Percentiles rank a stretch among this genome's conserved stretches.
Evolutionary conservation across 2,888 invertebrate species (phyloP).

Genomic region (Drosophila buzzatii): DNA sequence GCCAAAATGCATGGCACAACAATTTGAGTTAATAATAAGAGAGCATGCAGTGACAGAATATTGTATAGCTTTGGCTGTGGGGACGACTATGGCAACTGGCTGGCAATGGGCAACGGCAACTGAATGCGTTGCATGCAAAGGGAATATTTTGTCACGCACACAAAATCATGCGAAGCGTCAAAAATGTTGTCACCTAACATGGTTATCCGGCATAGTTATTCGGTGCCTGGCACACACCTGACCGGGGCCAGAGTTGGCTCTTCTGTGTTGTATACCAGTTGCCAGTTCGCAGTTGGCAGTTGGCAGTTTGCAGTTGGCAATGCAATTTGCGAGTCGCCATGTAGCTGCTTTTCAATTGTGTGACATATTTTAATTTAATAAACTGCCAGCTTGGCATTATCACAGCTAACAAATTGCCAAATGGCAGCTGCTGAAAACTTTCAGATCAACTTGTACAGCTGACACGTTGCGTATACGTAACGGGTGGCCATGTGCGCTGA

Average conservation of each 20-base stretch:
- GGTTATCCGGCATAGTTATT: slow-evolving; percentile 22
- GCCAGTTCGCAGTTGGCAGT: not conserved
- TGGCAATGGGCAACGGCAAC: not conserved
- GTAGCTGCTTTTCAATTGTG: slow-evolving; percentile 44
- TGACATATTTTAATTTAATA: slow-evolving; percentile 69
- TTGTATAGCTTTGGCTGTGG: slow-evolving; percentile 1
- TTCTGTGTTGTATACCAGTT: not conserved
- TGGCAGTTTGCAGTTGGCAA: slow-evolving; percentile 31
- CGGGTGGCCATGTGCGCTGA: slow-evolving; percentile 20
- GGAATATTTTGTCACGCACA: slow-evolving; percentile 51
- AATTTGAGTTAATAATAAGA: slow-evolving; percentile 31
- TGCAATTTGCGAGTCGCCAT: slow-evolving; percentile 61
- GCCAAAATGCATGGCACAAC: slow-evolving; percentile 21
- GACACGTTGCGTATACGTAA: slow-evolving; percentile 37
- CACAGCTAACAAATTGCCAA: slow-evolving; percentile 38
- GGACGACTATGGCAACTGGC: slow-evolving; percentile 5
- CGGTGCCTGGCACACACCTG: slow-evolving; percentile 25
- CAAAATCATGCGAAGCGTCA: slow-evolving; percentile 53
- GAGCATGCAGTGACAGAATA: slow-evolving; percentile 2
- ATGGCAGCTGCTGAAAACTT: slow-evolving; percentile 23
- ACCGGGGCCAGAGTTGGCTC: slow-evolving; percentile 2
- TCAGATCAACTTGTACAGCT: slow-evolving; percentile 3
- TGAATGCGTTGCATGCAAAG: slow-evolving; percentile 57
- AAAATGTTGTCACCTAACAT: slow-evolving; percentile 43
- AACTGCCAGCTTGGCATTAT: slow-evolving; percentile 43